Conservation (phyloP, 2,113 vertebrate species). For the Epinephelus cyanopodus region DNA sequence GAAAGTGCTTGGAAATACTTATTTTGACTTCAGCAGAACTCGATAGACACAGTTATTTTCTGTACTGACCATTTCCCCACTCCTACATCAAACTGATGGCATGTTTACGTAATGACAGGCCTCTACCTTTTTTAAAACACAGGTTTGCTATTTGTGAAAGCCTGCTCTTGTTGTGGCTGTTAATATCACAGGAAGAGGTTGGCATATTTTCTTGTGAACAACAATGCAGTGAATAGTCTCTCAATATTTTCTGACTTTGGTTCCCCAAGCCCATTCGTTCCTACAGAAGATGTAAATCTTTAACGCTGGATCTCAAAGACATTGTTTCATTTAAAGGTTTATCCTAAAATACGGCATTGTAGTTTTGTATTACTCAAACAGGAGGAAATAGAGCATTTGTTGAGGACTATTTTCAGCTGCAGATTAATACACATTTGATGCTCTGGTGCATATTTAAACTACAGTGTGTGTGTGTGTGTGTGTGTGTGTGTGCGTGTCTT, state of each 20-base stretch:
- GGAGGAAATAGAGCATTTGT: neutral
- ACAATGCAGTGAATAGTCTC: neutral
- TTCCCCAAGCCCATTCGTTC: neutral
- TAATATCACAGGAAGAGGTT: neutral
- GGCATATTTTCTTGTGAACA: neutral
- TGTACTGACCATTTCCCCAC: neutral
- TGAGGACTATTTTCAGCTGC: neutral
- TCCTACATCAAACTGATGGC: neutral
- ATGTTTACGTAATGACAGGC: slow-evolving; percentile 11
- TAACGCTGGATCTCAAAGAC: neutral
- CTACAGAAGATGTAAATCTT: neutral
- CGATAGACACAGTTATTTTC: slow-evolving; percentile 19
- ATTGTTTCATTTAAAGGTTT: neutral
- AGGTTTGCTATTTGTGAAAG: slow-evolving; percentile 16
- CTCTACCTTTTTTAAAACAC: slow-evolving; percentile 17
- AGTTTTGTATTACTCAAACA: neutral
- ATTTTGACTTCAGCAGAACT: slow-evolving; percentile 3
- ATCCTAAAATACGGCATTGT: neutral
- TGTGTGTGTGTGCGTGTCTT: neutral
- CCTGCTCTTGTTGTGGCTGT: slow-evolving; percentile 9
- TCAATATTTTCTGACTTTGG: neutral
- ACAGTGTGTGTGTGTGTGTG: neutral
- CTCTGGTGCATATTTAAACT: neutral
- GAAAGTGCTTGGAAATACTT: slow-evolving; percentile 14
- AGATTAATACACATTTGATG: neutral